Percentiles rank a stretch among this genome's conserved stretches.
phyloP scores from a whole-genome alignment of 2,113 vertebrate genomes.

The Cheirogaleus medius region DNA sequence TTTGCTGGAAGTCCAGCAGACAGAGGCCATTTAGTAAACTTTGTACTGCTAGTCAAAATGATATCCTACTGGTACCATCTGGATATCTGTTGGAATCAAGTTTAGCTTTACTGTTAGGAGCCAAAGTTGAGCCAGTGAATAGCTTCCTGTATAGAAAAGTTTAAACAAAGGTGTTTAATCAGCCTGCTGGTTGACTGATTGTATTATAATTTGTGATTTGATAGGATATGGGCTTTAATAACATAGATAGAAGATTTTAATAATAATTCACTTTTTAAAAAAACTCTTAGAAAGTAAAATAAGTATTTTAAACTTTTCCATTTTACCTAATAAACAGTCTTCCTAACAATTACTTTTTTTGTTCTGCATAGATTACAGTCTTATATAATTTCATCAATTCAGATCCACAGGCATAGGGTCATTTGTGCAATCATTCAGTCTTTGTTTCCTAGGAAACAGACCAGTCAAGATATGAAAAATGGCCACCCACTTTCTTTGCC shows the following conservation, averaged over 20 bases:
- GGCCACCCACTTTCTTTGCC: constrained; percentile 75
- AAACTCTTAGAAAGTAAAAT: constrained; percentile 71
- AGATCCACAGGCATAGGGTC: constrained; percentile 80
- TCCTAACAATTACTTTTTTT: constrained; percentile 75
- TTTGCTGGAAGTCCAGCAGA: constrained; percentile 71
- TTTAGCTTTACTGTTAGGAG: constrained; percentile 19
- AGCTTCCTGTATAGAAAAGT: constrained; percentile 38
- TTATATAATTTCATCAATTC: constrained; percentile 82
- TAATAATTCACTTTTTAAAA: constrained; percentile 53
- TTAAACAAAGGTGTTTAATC: constrained; percentile 70
- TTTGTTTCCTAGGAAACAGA: constrained; percentile 86
- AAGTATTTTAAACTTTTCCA: constrained; percentile 68
- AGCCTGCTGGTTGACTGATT: not conserved
- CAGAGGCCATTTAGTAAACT: constrained; percentile 62
- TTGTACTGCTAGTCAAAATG: constrained; percentile 61
- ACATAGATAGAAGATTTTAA: constrained; percentile 43
- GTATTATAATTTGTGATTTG: constrained; percentile 50
- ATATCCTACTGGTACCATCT: constrained; percentile 67
- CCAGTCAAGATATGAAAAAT: constrained; percentile 78
- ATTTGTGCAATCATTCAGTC: constrained; percentile 78
- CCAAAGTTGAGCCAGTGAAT: constrained; percentile 60
- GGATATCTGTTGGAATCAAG: constrained; percentile 56
- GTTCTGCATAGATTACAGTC: constrained; percentile 73
- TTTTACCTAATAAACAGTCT: constrained; percentile 77
- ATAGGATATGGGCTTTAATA: constrained; percentile 50